Base-by-base conservation (phyloP, 2,113 vertebrate genomes). In the Puffinus mauretanicus region DNA sequence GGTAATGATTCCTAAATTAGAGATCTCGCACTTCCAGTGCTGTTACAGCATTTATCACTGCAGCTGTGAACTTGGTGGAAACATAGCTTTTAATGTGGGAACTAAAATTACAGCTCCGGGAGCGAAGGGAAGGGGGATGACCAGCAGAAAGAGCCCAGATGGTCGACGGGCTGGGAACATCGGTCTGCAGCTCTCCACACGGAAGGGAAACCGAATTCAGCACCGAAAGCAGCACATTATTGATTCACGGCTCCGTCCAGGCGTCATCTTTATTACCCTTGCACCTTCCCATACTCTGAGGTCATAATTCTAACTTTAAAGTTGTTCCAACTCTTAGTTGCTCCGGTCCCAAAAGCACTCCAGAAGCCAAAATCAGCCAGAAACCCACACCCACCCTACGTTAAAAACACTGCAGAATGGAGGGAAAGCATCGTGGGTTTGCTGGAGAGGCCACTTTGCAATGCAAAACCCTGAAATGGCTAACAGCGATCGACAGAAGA, bases 371-470 rank as follows among this genome's bases (percentile, higher is more conserved):
- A 5, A 11, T 0, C 21, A 13, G 34, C 30, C 73, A 44, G 40
- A 38, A 49, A 2, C 8, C 38, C 46, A 9, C 42, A 32, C 3
- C 57, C 49, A 11, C 26, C 27, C 19, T 1, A 1, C 1, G 2
- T 0, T 2, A 6, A 27, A 49, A n/a, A 5, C 55, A 16, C 30
- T 0, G 1, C 8, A 2, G 32, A 21, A 42, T 21, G n/a, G 13
- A 47, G 15, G 25, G 58, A 44, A 20, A 71, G 32, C 38, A 15
- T 7, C 1, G 4, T 1, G 29, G 36, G 6, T 8, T 29, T 47
- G 62, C 42, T 24, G 69, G 86, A 71, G 87, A 12, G 69, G 62
- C 25, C 51, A 2, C 61, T 60, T 27, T 6, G 14, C 64, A n/a
- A 34, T 3, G 21, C 29, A 20, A 34, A 21, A 0, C 54, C 1